Base-by-base conservation (phyloP, 2,888 invertebrate species). In the Tyria jacobaeae region DNA sequence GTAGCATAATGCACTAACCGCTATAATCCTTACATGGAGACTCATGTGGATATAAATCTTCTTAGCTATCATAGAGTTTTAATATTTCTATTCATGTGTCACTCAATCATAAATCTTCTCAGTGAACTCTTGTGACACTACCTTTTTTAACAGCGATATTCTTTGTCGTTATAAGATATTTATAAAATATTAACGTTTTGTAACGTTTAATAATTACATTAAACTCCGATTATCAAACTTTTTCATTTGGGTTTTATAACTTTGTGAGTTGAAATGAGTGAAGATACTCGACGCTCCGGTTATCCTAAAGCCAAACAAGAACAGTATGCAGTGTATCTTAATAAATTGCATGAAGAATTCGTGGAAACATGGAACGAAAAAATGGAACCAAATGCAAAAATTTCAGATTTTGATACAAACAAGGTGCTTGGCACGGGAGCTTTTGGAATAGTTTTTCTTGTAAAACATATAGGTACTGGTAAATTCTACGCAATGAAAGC, bases 401-500 rank as follows among this genome's bases (percentile, higher is more conserved):
- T 85, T 37, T 81, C 90, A 12, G 97, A 98, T 81, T 99, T 97
- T 83, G 96, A 97, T 59, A 89, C 95, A 60, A 88, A 96, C 49
- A 96, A 96, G 80, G 96, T 97, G 0, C 89, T 99, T 53, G 99
- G 99, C 0, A 96, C 97, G 0, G 99, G 99, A 3, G 97, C 98
- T 0, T 99, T 98, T 87, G 99, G 99, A 15, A 94, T 97, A 44
- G 99, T 99, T 2, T 96, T 96, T 83, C 88, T 97, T 3, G 94
- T 94, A 15, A 95, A 94, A 84, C 95, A 97, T 76, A 94, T 94
- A 75, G 76, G 83, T 0, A 90, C 90, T 0, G 94, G 94, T 9
- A 94, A 94, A 73, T 96, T 94, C 82, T 97, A 96, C 84, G 99
- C 99, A 10, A 97, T 98, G 95, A 99, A 99, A 93, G 95, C 97